Evolutionary conservation across 1,140 invertebrate species (phyloP), one percentile per base, ranked within the genome.

Genomic region (Diprion similis): DNA sequence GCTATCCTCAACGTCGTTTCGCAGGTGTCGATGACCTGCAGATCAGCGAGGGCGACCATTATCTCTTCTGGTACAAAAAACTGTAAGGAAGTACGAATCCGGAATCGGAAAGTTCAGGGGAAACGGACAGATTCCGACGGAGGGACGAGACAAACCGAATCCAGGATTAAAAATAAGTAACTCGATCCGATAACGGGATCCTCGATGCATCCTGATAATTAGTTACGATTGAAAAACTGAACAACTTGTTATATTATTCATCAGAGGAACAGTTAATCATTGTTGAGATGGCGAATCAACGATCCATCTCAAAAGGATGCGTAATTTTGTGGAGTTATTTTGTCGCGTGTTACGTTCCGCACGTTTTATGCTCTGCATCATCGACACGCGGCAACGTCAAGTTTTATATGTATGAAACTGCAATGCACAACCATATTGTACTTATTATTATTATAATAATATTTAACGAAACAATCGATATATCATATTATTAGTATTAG

Each of bases 41-140:
- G 76, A 94, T 95, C 11, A 92, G 94, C 86, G 93, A 95, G 79
- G 94, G 94, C 8, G 94, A 96, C 81, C 92, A 95, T 82, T 95
- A 95, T 83, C 90, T 96, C 10, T 96, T 96, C 87, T 97, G 95
- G 95, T 97, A 95, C 86, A 96, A 96, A 88, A 95, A 95, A 86
- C 90, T 96, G 82, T 96, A 94, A 94, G 51, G 82, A 65, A 45
- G 64, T 64, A 13, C 17, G 69, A 70, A 15, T 48, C n/a, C 46
- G 71, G 73, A 51, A 74, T 66, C 68, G 70, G 68, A 76, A 66
- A 68, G 13, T 17, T 19, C 65, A 73, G 74, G 70, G 68, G 68
- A 37, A 51, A 1, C 19, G 73, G 13, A 11, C 9, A 68, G 11
- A 74, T 46, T 68, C 11, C 59, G 65, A 24, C 51, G 19, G 24